Evolutionary conservation across 1,140 invertebrate species (phyloP), one percentile per base, ranked within the genome.

Genomic region (Heliconius congener): DNA sequence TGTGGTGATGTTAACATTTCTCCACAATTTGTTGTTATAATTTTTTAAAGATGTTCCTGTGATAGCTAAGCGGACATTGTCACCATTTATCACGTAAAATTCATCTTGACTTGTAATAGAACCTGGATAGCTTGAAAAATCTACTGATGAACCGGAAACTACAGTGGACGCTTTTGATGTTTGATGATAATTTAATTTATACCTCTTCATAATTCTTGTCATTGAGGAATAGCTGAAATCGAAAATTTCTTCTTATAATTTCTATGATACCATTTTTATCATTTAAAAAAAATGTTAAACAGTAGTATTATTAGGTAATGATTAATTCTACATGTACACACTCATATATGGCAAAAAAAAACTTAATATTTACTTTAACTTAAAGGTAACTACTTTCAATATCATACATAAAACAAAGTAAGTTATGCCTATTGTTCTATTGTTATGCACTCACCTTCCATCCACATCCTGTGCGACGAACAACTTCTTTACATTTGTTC

Each of bases 101-200:
- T 99, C 98, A 91, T 99, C 98, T 71, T 97, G 96, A 42, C 98
- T 99, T 52, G 96, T 97, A 1, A 99, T 87, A 1, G 97, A 96
- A 19, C 97, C 98, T 0, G 98, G 98, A 91, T 99, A 99, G 0
- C 98, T 97, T 2, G 98, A 97, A 92, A 99, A 98, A 11, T 96
- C 96, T 77, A 98, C 96, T 9, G 96, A 95, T 6, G 95, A 91
- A 1, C 97, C 97, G 2, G 97, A 96, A 34, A 97, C 96, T 2
- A 94, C 85, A 16, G 96, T 95, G 6, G 92, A 81, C 11, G 94
- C 85, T 55, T 95, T 94, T 1, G 96, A 95, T 52, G 95, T 95
- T 39, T 95, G 87, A 81, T 97, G 97, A 86, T 97, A 98, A 81
- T 96, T 96, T 77, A 99, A 97, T 84, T 97, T 97, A 93, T 99